Base-by-base conservation (phyloP, 2,797 vertebrate genomes). In the Catharus ustulatus region DNA sequence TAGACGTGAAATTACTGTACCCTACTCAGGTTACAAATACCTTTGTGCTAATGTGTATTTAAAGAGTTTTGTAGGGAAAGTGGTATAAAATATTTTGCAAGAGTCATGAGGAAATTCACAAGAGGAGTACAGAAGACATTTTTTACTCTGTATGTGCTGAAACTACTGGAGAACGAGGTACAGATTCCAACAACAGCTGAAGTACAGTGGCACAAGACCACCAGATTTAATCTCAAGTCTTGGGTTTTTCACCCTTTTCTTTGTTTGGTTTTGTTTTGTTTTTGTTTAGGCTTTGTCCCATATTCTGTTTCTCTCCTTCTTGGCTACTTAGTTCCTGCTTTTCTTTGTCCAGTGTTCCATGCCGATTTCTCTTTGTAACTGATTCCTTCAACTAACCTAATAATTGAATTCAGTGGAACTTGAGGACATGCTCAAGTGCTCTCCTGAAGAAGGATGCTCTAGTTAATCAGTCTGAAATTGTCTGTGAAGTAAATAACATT, bases 391-490 rank as follows among this genome's bases (percentile, higher is more conserved):
- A 67, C 79, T 78, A 93, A 91, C 55, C 8, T 86, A 81, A 81
- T 86, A 84, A 92, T 69, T 94, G 69, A 73, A 52, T 90, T 92
- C 69, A 79, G 1, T 88, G 51, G 55, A 42, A 84, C 69, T 93
- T 92, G 55, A 95, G 69, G 32, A 72, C 38, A 6, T 52, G 29
- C 23, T 91, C 27, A 67, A 92, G 91, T 82, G 32, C 73, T 88
- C 55, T 96, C 79, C 82, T 90, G 76, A 92, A 95, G 87, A 91
- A 92, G 62, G 46, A 74, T 91, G 87, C 87, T 96, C 13, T 94
- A 72, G 52, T 92, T 93, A 92, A 93, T 94, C 66, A 84, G 42
- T 66, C 34, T 72, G 32, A 95, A 95, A 57, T 83, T 80, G 40
- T 61, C 43, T 89, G 16, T 75, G 69, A 93, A 87, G 81, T 94